Conservation (phyloP, 2,888 invertebrate genomes). For the Epistrophe grossulariae region DNA sequence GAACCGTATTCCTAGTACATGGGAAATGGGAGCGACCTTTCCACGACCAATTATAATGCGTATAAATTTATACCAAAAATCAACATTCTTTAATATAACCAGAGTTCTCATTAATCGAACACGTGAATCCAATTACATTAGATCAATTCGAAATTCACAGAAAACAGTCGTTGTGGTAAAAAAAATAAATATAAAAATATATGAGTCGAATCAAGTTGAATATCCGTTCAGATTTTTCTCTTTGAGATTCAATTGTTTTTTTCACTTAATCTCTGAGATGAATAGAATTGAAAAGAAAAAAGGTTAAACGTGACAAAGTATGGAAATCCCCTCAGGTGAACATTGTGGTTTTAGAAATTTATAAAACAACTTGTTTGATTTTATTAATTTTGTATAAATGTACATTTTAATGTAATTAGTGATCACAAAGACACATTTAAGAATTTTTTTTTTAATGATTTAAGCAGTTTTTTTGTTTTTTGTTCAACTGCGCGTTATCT, state of each 20-base stretch:
- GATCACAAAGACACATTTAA: not conserved
- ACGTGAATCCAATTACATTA: not conserved
- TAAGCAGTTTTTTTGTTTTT: not conserved
- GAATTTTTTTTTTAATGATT: constrained; percentile 8
- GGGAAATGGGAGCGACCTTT: not conserved
- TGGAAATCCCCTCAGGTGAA: not conserved
- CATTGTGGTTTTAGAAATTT: not conserved
- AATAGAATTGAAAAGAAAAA: not conserved
- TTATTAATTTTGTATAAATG: not conserved
- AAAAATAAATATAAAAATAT: not conserved
- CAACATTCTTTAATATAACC: no score
- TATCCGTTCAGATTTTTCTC: not conserved
- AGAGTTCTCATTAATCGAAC: not conserved
- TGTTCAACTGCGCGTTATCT: not conserved
- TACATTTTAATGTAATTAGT: not conserved
- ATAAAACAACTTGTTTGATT: not conserved
- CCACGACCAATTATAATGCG: not conserved
- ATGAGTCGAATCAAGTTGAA: not conserved
- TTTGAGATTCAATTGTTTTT: not conserved
- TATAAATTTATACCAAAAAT: not conserved
- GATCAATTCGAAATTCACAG: not conserved
- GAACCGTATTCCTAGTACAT: no score
- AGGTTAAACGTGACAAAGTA: not conserved
- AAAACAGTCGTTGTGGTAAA: not conserved
- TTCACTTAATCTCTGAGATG: not conserved